Conservation (phyloP, 1,140 invertebrate genomes). For the Pissodes strobi region DNA sequence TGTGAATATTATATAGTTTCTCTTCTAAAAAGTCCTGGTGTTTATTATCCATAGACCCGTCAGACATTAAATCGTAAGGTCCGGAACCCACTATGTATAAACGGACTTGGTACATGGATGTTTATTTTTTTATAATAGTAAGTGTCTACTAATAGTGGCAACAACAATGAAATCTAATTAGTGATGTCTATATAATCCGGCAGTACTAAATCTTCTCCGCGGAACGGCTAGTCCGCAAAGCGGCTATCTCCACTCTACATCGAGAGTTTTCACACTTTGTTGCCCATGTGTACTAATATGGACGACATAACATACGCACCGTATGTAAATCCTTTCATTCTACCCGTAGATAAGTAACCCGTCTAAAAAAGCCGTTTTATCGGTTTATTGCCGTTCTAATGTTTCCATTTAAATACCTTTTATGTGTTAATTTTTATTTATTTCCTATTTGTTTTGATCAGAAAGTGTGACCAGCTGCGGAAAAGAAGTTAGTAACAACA, state of each 20-base stretch:
- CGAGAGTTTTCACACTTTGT: slow-evolving; percentile 21
- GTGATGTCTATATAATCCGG: no score
- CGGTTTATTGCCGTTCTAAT: slow-evolving; percentile 19
- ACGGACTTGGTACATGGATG: no score
- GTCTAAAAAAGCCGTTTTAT: slow-evolving; percentile 20
- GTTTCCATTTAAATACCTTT: slow-evolving; percentile 19
- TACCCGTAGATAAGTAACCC: slow-evolving; percentile 1
- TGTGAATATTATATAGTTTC: no score
- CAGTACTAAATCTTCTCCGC: background rate
- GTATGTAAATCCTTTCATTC: slow-evolving; percentile 10
- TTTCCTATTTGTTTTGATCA: slow-evolving; percentile 16
- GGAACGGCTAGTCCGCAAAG: slow-evolving; percentile 1
- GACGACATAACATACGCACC: slow-evolving; percentile 1
- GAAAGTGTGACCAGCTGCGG: slow-evolving; percentile 29
- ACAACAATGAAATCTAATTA: background rate
- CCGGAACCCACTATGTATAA: no score
- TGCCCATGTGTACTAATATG: slow-evolving; percentile 7
- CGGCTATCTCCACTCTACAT: background rate
- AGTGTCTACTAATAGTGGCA: background rate
- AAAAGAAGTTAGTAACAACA: no score
- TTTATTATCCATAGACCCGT: no score
- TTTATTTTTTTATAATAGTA: no score
- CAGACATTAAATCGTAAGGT: no score
- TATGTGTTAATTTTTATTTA: slow-evolving; percentile 25
- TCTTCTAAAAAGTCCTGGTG: no score